Base-by-base conservation (phyloP, 2,797 vertebrate genomes). In the Enteromius viviparus region DNA sequence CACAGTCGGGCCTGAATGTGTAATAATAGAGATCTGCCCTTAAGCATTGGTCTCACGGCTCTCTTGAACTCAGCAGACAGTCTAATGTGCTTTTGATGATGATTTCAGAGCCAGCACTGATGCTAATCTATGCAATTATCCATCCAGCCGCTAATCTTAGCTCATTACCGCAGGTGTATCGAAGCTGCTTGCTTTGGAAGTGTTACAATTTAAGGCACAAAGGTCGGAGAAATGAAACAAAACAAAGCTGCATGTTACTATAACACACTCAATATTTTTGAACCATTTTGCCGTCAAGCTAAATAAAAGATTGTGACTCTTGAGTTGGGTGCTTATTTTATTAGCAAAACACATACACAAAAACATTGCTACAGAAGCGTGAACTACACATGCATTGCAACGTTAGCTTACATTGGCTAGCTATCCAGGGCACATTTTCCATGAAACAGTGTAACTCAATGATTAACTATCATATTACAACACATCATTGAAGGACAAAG, bases 11-110 rank as follows among this genome's bases (percentile, higher is more conserved):
- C 76, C 80, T 72, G 81, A 78, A 66, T 68, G n/a, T 85, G 84
- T 87, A 88, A 88, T 87, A 87, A 89, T 82, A 76, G 62, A 81
- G 88, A 65, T 74, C 23, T 77, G 89, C 83, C 85, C 82, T 89
- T 80, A 78, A 83, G 76, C 55, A 76, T 55, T 68, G 65, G 76
- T 66, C 66, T 87, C 40, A 78, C 85, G 82, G 12, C 85, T 64
- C 71, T 64, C 45, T 12, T 26, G 66, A 53, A 86, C 86, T 89
- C 84, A 85, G 84, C 81, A 83, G 14, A 49, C 68, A 72, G 60
- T 64, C 64, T 74, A 71, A 85, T 66, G 72, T 58, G 68, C 53
- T 78, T 84, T 55, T 82, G 49, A 82, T 66, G 68, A 74, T 53
- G 9, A 72, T 66, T 40, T 68, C 19, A 64, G 71, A 49, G 53